A percentile compares a stretch with the other conserved stretches of the same genome.
These are phyloP conservation scores for Haliclona indistincta DNA, from an alignment of 37 sponge, comb jelly and placozoan genomes.

Conservation along the genomic window DNA sequence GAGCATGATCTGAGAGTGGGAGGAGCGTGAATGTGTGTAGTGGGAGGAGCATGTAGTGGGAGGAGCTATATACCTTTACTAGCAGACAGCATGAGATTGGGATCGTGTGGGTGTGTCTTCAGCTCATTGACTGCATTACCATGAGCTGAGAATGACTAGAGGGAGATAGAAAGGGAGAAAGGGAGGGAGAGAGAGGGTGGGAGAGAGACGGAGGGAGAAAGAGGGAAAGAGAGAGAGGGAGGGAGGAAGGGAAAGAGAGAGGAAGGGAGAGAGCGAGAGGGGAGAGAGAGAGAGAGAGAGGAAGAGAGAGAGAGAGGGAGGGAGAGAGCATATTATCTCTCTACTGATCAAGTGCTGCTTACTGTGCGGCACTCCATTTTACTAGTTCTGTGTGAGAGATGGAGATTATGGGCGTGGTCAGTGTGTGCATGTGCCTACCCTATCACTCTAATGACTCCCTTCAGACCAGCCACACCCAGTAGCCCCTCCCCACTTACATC, in stretches of 20 bases:
- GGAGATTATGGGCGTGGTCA: neutral
- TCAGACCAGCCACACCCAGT: slow-evolving; percentile 77
- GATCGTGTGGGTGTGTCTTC: slow-evolving; percentile 70
- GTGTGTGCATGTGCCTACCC: slow-evolving; percentile 14
- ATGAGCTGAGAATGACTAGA: slow-evolving; percentile 77
- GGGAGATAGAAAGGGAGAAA: neutral
- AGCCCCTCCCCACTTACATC: slow-evolving; percentile 51
- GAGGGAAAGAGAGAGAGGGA: neutral
- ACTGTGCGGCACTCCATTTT: slow-evolving; percentile 1
- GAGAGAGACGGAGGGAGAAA: too few relatives aligned
- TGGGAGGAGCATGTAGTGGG: neutral
- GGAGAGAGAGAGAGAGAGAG: neutral
- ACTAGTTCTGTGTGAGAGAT: neutral
- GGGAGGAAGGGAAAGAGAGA: neutral
- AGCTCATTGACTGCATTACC: slow-evolving; percentile 94
- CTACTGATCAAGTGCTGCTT: neutral
- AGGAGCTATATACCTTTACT: slow-evolving; percentile 68
- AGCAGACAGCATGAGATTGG: slow-evolving; percentile 82
- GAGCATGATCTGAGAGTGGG: slow-evolving; percentile 73
- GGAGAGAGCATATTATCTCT: neutral
- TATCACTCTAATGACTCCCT: slow-evolving; percentile 83
- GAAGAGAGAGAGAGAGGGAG: neutral
- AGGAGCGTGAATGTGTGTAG: slow-evolving; percentile 1
- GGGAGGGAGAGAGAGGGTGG: too few relatives aligned
- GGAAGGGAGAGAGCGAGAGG: neutral